Conservation (phyloP, 2,113 vertebrate genomes). For the Carettochelys insculpta region DNA sequence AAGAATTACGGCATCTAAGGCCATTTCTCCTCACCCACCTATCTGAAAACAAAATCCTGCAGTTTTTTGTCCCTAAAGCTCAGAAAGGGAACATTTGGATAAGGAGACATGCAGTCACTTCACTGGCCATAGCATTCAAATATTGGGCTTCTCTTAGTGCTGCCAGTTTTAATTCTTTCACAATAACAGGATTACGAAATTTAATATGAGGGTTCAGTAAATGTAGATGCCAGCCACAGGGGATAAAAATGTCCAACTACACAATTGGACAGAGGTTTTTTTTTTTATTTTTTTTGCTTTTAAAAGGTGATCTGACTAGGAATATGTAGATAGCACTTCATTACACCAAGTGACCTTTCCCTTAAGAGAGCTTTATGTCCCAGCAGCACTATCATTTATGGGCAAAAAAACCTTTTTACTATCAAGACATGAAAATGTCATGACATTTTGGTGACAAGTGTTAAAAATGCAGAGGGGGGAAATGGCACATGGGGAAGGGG, state of each 20-base stretch:
- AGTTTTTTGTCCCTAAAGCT: not conserved
- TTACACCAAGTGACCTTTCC: not conserved
- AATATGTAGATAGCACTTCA: not conserved
- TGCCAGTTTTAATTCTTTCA: not conserved
- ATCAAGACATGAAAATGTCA: not conserved
- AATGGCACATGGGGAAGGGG: not conserved
- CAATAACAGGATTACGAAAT: not conserved
- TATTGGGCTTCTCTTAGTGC: not conserved
- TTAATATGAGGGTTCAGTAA: not conserved
- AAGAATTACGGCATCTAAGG: not conserved
- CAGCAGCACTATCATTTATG: not conserved
- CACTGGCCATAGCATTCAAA: not conserved
- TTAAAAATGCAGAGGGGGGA: not conserved
- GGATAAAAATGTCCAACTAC: not conserved
- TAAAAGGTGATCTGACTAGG: accelerated
- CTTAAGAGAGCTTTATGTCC: not conserved
- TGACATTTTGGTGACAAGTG: not conserved
- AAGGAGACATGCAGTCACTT: accelerated
- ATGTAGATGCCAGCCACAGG: accelerated
- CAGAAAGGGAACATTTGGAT: not conserved
- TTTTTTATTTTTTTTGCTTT: not conserved
- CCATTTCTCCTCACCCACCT: not conserved
- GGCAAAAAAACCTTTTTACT: not conserved
- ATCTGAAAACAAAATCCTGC: not conserved
- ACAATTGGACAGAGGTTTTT: not conserved